Base-by-base conservation (phyloP, 2,113 vertebrate species). In the Rallus limicola region DNA sequence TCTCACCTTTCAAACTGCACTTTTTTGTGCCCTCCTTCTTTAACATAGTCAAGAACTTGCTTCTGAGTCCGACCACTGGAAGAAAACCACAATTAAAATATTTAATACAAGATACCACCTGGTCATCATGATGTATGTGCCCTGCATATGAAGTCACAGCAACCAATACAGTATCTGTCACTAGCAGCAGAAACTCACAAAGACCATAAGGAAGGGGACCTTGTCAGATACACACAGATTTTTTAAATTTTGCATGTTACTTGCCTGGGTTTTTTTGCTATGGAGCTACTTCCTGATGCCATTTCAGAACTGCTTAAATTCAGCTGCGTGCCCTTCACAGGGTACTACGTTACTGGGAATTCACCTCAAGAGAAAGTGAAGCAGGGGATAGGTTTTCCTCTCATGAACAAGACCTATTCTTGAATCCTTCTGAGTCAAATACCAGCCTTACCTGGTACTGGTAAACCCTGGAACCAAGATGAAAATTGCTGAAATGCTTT, bases 11-110 rank as follows among this genome's bases (percentile, higher is more conserved):
- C 98, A 97, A 99, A 99, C 20, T 99, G 99, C 67, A 99, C 98
- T 97, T 99, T 99, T 97, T 99, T 99, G 97, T 99, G 99, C 92
- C 99, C 99, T 25, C 99, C 99, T 97, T 99, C 99, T 96, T 98
- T 99, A 88, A 99, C 99, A 10, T 99, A 99, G 98, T 99, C 99
- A 75, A 99, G 99, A 97, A 99, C 99, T 96, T 99, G 99, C 98
- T 99, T 99, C 98, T 99, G 99, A 69, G 99, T 99, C 92, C 99
- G 99, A 48, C 99, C 99, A 70, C 99, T 99, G 93, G n/a, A 94
- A 92, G 14, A 44, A 91, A 97, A 97, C 68, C 91, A 88, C 0
- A 46, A 31, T 88, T 84, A 58, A 75, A 46, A 12, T 38, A 44
- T 40, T 92, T 69, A 89, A 82, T 24, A 68, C 9, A 42, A 50